Percentiles rank a stretch among this genome's conserved stretches.
Conservation (phyloP, 2,888 invertebrate genomes). For the Archips xylosteana region DNA sequence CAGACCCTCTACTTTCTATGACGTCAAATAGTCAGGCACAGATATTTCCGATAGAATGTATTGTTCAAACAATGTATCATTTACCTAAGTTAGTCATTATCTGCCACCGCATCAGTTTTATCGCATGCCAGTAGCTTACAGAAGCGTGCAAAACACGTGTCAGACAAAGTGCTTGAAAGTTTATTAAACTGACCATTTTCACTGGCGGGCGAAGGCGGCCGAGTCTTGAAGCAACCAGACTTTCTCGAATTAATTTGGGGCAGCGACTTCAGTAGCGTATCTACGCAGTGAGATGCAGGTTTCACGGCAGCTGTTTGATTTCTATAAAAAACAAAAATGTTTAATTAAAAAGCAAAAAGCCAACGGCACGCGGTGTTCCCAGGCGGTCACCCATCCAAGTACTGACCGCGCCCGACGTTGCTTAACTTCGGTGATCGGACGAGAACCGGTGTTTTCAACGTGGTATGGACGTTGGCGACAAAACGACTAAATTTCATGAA, state of each 20-base stretch:
- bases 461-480: constrained; percentile 72
- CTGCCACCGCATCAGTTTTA: not conserved
- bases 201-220: constrained; percentile 53
- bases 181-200: constrained; percentile 61
- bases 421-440: constrained; percentile 71
- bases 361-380: constrained; percentile 62
- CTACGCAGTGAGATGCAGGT: constrained; percentile 79
- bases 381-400: constrained; percentile 61
- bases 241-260: constrained; percentile 62
- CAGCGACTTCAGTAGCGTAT: constrained; percentile 70
- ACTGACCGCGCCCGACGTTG: constrained; percentile 62
- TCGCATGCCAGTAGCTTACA: constrained; percentile 31
- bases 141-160: constrained; percentile 32
- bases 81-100: not conserved
- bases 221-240: constrained; percentile 50
- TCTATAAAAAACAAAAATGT: constrained; percentile 50
- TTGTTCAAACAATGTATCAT: too few species aligned
- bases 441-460: constrained; percentile 69
- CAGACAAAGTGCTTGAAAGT: constrained; percentile 2
- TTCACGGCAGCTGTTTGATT: constrained; percentile 68
- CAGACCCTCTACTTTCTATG: too few species aligned
- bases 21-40: too few species aligned
- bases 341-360: constrained; percentile 52
- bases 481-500: not conserved
- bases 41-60: too few species aligned